Conservation (phyloP, 2,797 vertebrate species). For the Hippoglossus hippoglossus region DNA sequence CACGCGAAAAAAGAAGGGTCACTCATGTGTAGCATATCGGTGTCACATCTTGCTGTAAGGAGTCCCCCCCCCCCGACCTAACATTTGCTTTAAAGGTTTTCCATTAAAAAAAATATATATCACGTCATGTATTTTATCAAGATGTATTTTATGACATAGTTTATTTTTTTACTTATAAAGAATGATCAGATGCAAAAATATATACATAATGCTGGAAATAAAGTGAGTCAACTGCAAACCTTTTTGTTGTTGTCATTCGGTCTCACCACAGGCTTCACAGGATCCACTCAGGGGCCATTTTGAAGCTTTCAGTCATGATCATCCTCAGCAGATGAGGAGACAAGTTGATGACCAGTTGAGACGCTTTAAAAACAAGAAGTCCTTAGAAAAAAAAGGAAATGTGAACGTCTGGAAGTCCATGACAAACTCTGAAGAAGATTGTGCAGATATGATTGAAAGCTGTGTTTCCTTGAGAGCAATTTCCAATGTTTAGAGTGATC, state of each 20-base stretch:
- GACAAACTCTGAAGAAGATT: too few relatives aligned
- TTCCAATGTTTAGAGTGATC: too few relatives aligned
- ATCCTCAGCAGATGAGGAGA: neutral
- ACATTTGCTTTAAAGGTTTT: slow-evolving; percentile 79
- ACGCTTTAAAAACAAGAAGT: neutral
- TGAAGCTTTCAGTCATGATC: neutral
- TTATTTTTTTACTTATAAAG: slow-evolving; percentile 96
- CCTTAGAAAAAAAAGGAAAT: neutral
- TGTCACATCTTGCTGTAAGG: slow-evolving; percentile 74
- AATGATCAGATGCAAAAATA: slow-evolving; percentile 83
- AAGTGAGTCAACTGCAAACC: slow-evolving; percentile 67
- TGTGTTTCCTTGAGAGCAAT: too few relatives aligned
- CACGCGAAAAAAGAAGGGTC: slow-evolving; percentile 71
- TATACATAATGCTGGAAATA: slow-evolving; percentile 65
- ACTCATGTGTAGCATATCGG: slow-evolving; percentile 67
- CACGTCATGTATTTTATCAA: slow-evolving; percentile 93
- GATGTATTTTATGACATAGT: slow-evolving; percentile 95
- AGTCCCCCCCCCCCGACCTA: slow-evolving; percentile 48
- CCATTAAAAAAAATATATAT: slow-evolving; percentile 86
- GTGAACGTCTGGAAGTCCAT: neutral
- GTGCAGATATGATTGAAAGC: too few relatives aligned
- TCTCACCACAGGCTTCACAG: slow-evolving; percentile 17
- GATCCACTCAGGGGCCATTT: neutral
- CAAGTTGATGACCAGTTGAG: neutral
- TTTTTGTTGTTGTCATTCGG: slow-evolving; percentile 44